Conservation (phyloP, 2,797 vertebrate species). For the Varecia variegata region DNA sequence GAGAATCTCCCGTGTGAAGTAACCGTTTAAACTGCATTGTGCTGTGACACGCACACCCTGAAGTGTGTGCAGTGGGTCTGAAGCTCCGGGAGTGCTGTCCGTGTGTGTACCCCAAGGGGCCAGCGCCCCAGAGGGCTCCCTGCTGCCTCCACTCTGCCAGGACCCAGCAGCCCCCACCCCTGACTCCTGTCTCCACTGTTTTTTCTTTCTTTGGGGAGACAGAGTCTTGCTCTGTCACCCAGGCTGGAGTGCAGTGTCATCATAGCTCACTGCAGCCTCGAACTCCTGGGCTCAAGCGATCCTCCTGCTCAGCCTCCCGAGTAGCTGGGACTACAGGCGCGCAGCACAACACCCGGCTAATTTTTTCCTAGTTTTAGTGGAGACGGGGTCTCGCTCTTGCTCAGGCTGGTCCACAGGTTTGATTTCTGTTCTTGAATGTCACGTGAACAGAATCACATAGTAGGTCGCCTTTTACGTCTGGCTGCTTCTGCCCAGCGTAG, state of each 20-base stretch:
- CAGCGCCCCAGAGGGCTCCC: neutral
- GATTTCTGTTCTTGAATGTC: neutral
- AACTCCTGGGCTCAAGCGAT: too few relatives aligned
- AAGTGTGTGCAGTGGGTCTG: neutral
- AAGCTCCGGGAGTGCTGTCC: neutral
- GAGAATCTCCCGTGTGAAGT: neutral
- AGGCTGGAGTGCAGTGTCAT: too few relatives aligned
- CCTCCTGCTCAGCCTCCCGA: too few relatives aligned
- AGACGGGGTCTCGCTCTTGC: neutral
- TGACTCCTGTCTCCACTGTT: neutral
- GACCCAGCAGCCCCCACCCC: rapidly evolving
- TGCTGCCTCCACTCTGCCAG: neutral
- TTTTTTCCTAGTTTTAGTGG: too few relatives aligned
- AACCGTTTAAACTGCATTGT: neutral
- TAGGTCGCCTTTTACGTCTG: neutral
- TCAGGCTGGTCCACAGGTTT: neutral
- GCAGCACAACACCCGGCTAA: too few relatives aligned
- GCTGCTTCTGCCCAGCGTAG: neutral
- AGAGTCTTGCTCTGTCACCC: too few relatives aligned
- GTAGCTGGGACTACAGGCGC: too few relatives aligned
- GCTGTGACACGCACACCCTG: rapidly evolving
- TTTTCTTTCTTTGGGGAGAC: too few relatives aligned
- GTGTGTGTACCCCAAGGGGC: neutral
- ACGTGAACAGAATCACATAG: neutral
- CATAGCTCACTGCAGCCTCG: too few relatives aligned